These are phyloP conservation scores for Gibbula magus DNA, from an alignment of 2,888 invertebrate species.

Conservation along the genomic window DNA sequence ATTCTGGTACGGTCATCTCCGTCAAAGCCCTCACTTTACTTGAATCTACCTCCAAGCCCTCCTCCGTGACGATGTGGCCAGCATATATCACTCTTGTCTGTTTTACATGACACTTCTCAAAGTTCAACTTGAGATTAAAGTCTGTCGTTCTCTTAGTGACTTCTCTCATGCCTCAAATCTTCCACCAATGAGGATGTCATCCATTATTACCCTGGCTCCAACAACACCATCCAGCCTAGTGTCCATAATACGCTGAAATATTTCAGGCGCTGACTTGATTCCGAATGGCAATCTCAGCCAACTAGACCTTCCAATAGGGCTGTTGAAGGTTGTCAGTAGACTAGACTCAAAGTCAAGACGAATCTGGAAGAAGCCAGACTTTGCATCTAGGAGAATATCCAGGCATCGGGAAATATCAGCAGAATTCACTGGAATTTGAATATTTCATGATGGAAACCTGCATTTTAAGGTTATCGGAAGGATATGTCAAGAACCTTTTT, in stretches of 20 bases:
- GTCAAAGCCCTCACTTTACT: conserved; percentile 42
- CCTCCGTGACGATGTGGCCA: conserved; percentile 30
- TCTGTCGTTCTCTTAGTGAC: conserved; percentile 39
- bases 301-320: conserved; percentile 31
- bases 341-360: conserved; percentile 31
- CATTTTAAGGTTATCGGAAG: no score
- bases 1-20: conserved; percentile 46
- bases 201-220: conserved; percentile 41
- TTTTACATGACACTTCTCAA: conserved; percentile 39
- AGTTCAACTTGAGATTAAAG: conserved; percentile 40
- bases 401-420: no score
- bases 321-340: conserved; percentile 47
- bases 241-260: conserved; percentile 44
- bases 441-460: no score
- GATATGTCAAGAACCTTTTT: no score
- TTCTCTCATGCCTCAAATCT: conserved; percentile 27
- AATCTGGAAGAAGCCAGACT: no score
- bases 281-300: conserved; percentile 22
- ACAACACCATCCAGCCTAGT: conserved; percentile 37
- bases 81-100: no score
- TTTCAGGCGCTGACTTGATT: conserved; percentile 42
- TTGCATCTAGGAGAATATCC: no score
- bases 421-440: no score
- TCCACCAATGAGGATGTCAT: conserved; percentile 46
- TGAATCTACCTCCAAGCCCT: conserved; percentile 40